Evolutionary conservation across 2,113 vertebrate species (phyloP).

Genomic region (Empidonax alnorum): DNA sequence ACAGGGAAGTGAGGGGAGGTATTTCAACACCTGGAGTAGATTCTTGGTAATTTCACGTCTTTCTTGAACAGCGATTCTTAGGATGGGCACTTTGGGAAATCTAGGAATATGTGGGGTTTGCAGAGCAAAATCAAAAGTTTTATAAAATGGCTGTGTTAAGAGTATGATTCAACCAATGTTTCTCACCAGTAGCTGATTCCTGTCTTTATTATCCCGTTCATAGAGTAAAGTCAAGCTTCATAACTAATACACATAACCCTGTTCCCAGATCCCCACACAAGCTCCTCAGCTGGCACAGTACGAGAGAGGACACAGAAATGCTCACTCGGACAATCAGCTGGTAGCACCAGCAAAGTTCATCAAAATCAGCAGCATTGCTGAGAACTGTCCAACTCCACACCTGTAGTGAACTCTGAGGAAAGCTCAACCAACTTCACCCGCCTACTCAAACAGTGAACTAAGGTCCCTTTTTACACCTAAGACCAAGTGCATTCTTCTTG

Average conservation of each 20-base stretch:
- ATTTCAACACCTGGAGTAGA: not conserved
- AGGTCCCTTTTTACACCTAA: not conserved
- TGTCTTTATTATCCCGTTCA: not conserved
- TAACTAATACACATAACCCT: not conserved
- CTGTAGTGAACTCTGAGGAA: not conserved
- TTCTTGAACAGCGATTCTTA: not conserved
- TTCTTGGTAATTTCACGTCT: not conserved
- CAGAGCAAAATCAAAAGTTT: not conserved
- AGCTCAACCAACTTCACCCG: not conserved
- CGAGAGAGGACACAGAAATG: not conserved
- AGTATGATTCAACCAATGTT: not conserved
- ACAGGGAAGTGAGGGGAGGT: accelerated
- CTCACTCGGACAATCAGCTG: not conserved
- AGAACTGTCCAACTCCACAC: not conserved
- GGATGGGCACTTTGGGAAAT: not conserved
- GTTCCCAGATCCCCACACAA: not conserved
- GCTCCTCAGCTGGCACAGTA: not conserved
- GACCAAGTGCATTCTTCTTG: not conserved
- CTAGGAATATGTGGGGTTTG: not conserved
- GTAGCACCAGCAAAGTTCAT: not conserved
- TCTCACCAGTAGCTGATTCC: not conserved
- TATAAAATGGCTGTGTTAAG: not conserved
- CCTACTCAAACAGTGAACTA: not conserved
- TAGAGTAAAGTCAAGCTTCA: not conserved
- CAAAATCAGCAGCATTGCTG: not conserved